A percentile compares a stretch with the other conserved stretches of the same genome.
phyloP scores from a whole-genome alignment of 2,113 vertebrate species.

The Lagenorhynchus albirostris region DNA sequence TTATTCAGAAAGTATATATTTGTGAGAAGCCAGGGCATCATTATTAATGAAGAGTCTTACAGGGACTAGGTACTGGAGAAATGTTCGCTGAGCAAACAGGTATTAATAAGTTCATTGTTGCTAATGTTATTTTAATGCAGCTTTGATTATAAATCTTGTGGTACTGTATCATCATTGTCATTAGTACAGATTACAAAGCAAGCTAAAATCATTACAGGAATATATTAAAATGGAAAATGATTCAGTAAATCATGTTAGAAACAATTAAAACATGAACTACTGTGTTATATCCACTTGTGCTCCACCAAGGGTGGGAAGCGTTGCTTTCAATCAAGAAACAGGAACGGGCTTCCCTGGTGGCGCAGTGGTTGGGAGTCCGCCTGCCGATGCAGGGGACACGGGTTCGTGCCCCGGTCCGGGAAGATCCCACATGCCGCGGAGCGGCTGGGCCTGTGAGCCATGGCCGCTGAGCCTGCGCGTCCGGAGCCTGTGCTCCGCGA shows the following conservation, averaged over 20 bases:
- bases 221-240: slow-evolving; percentile 52
- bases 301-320: neutral
- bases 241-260: slow-evolving; percentile 40
- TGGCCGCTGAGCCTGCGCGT: too few relatives aligned
- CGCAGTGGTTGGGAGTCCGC: too few relatives aligned
- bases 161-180: neutral
- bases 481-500: too few relatives aligned
- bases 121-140: slow-evolving; percentile 37
- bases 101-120: slow-evolving; percentile 28
- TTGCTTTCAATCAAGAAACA: neutral
- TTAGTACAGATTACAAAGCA: slow-evolving; percentile 50
- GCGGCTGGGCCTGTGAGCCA: too few relatives aligned
- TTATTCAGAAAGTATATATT: neutral
- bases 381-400: too few relatives aligned
- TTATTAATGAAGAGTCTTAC: neutral
- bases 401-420: too few relatives aligned
- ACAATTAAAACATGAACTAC: slow-evolving; percentile 19
- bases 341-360: too few relatives aligned
- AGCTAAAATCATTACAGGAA: slow-evolving; percentile 33
- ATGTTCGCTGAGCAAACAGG: slow-evolving; percentile 37
- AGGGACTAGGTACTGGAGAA: neutral
- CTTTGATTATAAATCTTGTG: slow-evolving; percentile 31
- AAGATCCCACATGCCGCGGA: too few relatives aligned
- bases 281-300: neutral
- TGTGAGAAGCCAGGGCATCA: neutral